A percentile compares a stretch with the other conserved stretches of the same genome.
phyloP scores from a whole-genome alignment of 2,888 invertebrate species.

The Yponomeuta evonymella region DNA sequence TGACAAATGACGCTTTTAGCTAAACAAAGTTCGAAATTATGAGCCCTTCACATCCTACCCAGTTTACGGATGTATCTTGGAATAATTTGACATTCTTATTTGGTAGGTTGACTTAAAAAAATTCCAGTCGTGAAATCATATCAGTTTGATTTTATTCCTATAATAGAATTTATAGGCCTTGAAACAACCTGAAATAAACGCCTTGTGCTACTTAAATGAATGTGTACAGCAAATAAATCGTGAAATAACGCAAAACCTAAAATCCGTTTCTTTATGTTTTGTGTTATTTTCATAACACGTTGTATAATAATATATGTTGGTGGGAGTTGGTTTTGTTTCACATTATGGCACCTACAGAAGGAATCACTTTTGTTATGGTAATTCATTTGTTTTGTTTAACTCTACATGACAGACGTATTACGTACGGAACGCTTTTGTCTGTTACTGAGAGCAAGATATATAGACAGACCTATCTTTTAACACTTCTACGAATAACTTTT shows the following conservation, averaged over 20 bases:
- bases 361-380: background rate
- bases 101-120: background rate
- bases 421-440: background rate
- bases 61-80: constrained; percentile 35
- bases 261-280: background rate
- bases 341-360: background rate
- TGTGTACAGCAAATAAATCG: too few species aligned
- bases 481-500: background rate
- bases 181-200: too few species aligned
- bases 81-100: constrained; percentile 7
- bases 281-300: background rate
- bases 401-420: background rate
- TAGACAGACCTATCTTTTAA: background rate
- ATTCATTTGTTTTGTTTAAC: background rate
- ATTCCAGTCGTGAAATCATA: too few species aligned
- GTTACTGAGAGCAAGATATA: background rate
- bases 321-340: background rate
- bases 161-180: background rate
- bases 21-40: constrained; percentile 15
- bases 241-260: too few species aligned
- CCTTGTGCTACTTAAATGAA: background rate
- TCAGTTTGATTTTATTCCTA: background rate
- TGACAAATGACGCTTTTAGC: background rate
- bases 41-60: constrained; percentile 67
- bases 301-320: background rate